Evolutionary conservation across 2,797 vertebrate genomes (phyloP).

Genomic region (Phataginus tetradactyla): DNA sequence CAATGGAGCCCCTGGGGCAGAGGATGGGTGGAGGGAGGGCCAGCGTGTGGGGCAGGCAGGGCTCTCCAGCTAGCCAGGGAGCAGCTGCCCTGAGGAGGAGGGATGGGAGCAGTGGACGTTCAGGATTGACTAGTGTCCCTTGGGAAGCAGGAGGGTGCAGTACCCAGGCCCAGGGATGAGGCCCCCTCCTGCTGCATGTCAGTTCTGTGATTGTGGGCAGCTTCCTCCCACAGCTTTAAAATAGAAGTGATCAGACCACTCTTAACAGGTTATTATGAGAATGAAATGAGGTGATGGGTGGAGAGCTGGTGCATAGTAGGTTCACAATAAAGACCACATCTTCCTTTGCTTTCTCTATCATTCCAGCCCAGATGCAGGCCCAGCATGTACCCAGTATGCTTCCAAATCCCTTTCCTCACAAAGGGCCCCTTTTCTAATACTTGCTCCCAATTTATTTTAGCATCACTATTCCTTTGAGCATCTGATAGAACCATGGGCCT

Average conservation of each 20-base stretch:
- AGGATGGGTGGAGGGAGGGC: neutral
- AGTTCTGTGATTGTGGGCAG: neutral
- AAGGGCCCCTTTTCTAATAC: neutral
- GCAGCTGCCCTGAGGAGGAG: neutral
- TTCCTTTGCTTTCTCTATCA: neutral
- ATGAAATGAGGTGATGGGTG: neutral
- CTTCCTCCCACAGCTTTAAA: neutral
- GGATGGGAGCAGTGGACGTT: neutral
- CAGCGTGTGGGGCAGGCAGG: neutral
- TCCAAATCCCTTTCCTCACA: neutral
- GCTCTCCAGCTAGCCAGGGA: neutral
- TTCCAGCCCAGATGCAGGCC: neutral
- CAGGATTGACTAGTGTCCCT: neutral
- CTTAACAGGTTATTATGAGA: neutral
- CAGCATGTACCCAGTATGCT: neutral
- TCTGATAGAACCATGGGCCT: neutral
- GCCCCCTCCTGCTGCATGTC: fast-evolving
- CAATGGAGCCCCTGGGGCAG: fast-evolving
- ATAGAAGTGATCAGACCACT: neutral
- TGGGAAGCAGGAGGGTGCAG: neutral
- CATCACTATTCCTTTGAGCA: neutral
- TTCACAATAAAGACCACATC: neutral
- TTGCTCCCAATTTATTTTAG: fast-evolving
- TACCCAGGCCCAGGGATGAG: neutral
- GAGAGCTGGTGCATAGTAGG: neutral